Percentiles rank a stretch among this genome's conserved stretches.
These are phyloP conservation scores for Molanna angustata DNA, from an alignment of 2,888 invertebrate species.

Conservation along the genomic window DNA sequence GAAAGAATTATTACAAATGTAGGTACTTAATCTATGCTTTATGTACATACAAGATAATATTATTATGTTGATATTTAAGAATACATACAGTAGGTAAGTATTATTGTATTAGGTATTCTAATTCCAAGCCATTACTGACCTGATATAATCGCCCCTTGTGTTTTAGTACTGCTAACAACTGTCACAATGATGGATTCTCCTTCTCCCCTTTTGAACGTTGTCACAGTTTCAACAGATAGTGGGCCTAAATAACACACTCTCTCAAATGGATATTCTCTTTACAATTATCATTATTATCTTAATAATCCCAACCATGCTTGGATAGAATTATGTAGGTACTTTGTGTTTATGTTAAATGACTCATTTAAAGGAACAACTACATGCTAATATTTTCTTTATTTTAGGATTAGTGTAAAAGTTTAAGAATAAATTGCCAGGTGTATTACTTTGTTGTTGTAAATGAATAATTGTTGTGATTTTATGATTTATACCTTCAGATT, in stretches of 20 bases:
- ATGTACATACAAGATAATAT: too few species aligned
- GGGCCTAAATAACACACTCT: constrained; percentile 46
- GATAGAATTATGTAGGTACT: not conserved
- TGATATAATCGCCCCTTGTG: constrained; percentile 62
- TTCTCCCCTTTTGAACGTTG: constrained; percentile 53
- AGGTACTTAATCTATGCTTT: too few species aligned
- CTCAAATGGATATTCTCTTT: constrained; percentile 15
- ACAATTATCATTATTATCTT: constrained; percentile 12
- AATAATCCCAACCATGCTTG: constrained; percentile 17
- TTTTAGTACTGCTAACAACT: constrained; percentile 60
- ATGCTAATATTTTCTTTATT: constrained; percentile 2
- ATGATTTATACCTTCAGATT: constrained; percentile 29
- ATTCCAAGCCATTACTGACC: constrained; percentile 48
- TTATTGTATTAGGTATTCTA: constrained; percentile 3
- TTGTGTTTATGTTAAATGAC: constrained; percentile 7
- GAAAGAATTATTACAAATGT: too few species aligned
- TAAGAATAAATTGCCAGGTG: not conserved
- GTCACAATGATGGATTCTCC: constrained; percentile 52
- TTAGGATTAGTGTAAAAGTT: too few species aligned
- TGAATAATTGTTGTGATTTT: not conserved
- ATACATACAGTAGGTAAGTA: too few species aligned
- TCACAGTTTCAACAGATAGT: constrained; percentile 54
- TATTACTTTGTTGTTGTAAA: constrained; percentile 4
- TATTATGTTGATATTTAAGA: too few species aligned
- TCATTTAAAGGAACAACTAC: constrained; percentile 1